A percentile compares a stretch with the other conserved stretches of the same genome.
phyloP scores from a whole-genome alignment of 2,888 invertebrate genomes.

The Protophormia terraenovae region DNA sequence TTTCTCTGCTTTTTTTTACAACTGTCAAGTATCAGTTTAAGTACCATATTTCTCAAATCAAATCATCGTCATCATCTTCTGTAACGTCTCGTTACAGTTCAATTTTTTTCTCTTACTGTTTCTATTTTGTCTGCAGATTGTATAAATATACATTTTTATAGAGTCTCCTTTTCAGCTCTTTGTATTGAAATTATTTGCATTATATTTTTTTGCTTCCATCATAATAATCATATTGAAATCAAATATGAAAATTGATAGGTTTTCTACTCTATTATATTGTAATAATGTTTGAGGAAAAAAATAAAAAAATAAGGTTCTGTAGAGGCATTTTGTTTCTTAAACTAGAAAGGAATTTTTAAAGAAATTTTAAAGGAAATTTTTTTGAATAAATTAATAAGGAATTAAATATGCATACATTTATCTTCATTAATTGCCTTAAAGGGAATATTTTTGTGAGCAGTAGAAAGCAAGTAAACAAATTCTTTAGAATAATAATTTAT shows the following conservation, averaged over 20 bases:
- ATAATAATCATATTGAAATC: constrained; percentile 62
- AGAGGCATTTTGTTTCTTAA: not conserved
- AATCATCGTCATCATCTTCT: constrained; percentile 62
- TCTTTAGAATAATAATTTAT: too few species aligned
- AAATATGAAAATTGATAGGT: constrained; percentile 67
- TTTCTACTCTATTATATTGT: constrained; percentile 16
- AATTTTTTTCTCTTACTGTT: not conserved
- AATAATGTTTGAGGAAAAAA: not conserved
- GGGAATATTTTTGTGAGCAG: too few species aligned
- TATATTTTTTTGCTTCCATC: constrained; percentile 6
- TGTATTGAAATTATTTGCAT: constrained; percentile 52
- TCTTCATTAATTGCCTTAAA: too few species aligned
- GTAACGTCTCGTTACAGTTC: constrained; percentile 40
- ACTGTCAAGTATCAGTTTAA: constrained; percentile 65
- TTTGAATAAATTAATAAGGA: not conserved
- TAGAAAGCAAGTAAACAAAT: too few species aligned
- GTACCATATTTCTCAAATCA: constrained; percentile 66
- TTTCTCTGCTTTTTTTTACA: constrained; percentile 30
- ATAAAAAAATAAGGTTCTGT: constrained; percentile 11
- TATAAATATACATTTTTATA: constrained; percentile 24
- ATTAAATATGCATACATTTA: too few species aligned
- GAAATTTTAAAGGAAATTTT: not conserved
- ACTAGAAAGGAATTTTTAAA: not conserved
- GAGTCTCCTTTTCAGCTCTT: not conserved
- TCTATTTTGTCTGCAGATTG: constrained; percentile 16